Evolutionary conservation across 2,888 invertebrate species (phyloP), one percentile per base, ranked within the genome.

Genomic region (Aporophyla nigra): DNA sequence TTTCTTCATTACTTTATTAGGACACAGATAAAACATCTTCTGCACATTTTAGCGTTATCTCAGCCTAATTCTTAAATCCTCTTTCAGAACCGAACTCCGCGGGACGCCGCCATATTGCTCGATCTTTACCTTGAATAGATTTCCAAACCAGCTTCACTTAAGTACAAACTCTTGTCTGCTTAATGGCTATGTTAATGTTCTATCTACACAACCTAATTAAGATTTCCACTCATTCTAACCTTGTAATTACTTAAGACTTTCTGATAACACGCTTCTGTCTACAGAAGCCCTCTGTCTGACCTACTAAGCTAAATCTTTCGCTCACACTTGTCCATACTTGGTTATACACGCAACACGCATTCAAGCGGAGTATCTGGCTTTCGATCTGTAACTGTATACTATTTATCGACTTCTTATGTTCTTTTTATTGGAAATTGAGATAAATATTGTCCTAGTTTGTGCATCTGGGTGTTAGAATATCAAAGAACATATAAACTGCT

Each of bases 211-310:
- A 59, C 49, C 27, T 74, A 67, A 74, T 78, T 78, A 73, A 56
- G 59, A 67, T 61, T 77, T 70, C 65, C 33, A 62, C 33, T 73
- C 51, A 58, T n/a, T 49, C 19, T 74, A 74, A 71, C 74, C 69
- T 74, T 78, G 49, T 49, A 69, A n/a, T 59, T 40, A 56, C 76
- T 69, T 72, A 76, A 83, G 76, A 76, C 76, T 77, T 76, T 86
- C 77, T 73, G 83, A 80, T 84, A 82, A 79, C 77, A 68, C 21
- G 66, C 71, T 65, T 63, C 69, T 68, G 58, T 58, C 59, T 71
- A 80, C 78, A 80, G 83, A 85, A 85, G 83, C 87, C 86, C 77
- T 87, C 84, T 12, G 53, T n/a, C n/a, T 86, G 86, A 84, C 87
- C 87, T 82, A 87, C 78, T 86, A 79, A 81, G 56, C 86, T 87